phyloP scores from a whole-genome alignment of 2,113 vertebrate genomes.

The Semnornis frantzii region DNA sequence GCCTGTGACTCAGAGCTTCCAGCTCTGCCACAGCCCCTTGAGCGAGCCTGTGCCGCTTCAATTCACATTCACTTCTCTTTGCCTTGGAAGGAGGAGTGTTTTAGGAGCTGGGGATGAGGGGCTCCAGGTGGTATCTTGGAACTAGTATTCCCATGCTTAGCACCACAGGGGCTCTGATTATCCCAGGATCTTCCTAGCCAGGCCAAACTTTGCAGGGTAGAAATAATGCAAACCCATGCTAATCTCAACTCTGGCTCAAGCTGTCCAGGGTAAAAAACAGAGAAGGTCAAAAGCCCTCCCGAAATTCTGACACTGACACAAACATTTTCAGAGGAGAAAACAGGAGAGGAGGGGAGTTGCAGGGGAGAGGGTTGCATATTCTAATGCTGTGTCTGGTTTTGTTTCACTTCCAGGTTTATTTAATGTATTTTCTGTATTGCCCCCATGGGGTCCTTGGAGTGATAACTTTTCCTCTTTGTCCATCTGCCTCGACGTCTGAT shows the following conservation, averaged over 20 bases:
- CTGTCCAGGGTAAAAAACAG: neutral
- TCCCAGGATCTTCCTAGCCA: neutral
- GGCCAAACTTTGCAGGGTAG: neutral
- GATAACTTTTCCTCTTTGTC: constrained; percentile 77
- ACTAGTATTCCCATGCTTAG: neutral
- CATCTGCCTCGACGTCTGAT: constrained; percentile 77
- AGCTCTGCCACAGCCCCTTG: neutral
- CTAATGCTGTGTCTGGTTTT: constrained; percentile 17
- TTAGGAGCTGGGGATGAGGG: neutral
- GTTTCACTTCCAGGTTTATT: constrained; percentile 78
- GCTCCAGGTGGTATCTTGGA: neutral
- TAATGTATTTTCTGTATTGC: constrained; percentile 82
- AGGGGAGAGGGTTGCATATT: neutral
- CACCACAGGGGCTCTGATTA: neutral
- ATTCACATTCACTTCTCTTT: neutral
- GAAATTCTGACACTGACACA: neutral
- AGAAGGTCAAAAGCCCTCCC: neutral
- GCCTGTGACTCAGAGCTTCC: neutral
- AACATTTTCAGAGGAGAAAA: neutral
- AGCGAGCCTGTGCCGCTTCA: neutral
- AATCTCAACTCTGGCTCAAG: neutral
- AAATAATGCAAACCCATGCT: neutral
- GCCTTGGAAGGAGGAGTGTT: rapidly evolving
- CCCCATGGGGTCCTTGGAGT: constrained; percentile 84
- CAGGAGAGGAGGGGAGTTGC: neutral